Evolutionary conservation across 2,113 vertebrate species (phyloP), one percentile per base, ranked within the genome.

Genomic region (Alligator mississippiensis): DNA sequence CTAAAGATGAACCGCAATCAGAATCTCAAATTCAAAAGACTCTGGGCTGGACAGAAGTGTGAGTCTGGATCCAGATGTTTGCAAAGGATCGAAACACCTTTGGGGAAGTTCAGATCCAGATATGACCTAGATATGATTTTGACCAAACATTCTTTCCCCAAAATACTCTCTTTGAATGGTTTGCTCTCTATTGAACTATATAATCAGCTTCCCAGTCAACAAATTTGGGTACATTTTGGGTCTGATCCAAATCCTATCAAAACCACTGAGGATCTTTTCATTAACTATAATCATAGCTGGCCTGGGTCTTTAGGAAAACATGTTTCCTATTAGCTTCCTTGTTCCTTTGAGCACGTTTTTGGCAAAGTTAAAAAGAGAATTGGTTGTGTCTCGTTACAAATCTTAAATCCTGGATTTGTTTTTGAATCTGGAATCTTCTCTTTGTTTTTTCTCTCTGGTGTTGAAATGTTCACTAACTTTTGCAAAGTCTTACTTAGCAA

Each of bases 211-310:
- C 78, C 62, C 10, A 4, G 34, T 87, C 63, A 64, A n/a, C 76
- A 21, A 34, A 8, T 66, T 90, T 0, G 0, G 15, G 22, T 74
- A 24, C 11, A 34, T 92, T 95, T 95, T 92, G n/a, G 89, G 76
- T 59, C 82, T 68, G 30, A 93, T 84, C 89, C 92, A 94, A 94
- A 86, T 60, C 77, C 38, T 78, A 81, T 77, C 83, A 88, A 94
- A 86, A 30, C 68, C 76, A 87, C 82, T 0, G 1, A 63, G 38
- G n/a, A 89, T 87, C 60, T 84, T 91, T 95, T 82, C 7, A 0
- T 54, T 75, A 88, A 66, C 79, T 82, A 93, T 61, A 80, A 82
- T 75, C 28, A 83, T 80, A 85, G 81, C 63, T 94, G 47, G 12
- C 5, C 84, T 90, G 89, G 72, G 15, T 66, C 82, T 54, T 6